phyloP scores from a whole-genome alignment of 2,113 vertebrate species.

The Rhabdornis inornatus region DNA sequence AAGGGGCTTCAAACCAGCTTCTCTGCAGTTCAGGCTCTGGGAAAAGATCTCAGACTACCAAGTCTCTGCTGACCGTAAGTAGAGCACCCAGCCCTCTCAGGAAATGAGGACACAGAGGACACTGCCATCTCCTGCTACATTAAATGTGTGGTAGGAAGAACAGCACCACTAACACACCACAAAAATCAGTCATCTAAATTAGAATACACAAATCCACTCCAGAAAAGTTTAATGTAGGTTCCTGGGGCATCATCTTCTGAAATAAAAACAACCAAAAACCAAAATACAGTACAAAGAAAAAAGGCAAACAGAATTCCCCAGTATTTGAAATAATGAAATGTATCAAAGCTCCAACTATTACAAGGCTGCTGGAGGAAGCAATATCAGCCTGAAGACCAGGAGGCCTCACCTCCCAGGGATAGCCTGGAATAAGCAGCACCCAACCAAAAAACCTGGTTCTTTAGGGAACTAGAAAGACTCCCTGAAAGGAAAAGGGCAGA shows the following conservation, averaged over 20 bases:
- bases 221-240: conserved; percentile 12
- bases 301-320: not conserved
- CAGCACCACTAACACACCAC: rapidly evolving
- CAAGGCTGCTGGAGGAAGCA: not conserved
- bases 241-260: not conserved
- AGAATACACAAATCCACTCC: not conserved
- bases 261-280: no score
- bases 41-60: not conserved
- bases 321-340: not conserved
- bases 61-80: not conserved
- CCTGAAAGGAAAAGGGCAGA: not conserved
- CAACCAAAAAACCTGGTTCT: not conserved
- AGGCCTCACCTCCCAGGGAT: not conserved
- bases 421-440: not conserved
- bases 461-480: not conserved
- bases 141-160: not conserved
- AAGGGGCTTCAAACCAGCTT: not conserved
- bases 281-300: not conserved
- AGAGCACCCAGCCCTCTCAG: not conserved
- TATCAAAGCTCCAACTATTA: not conserved
- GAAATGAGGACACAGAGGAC: not conserved
- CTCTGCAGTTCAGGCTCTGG: not conserved
- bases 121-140: not conserved
- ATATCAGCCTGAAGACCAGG: not conserved
- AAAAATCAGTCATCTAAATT: not conserved